Evolutionary conservation across 2,797 vertebrate genomes (phyloP), one percentile per base, ranked within the genome.

Genomic region (Poecile montanus): DNA sequence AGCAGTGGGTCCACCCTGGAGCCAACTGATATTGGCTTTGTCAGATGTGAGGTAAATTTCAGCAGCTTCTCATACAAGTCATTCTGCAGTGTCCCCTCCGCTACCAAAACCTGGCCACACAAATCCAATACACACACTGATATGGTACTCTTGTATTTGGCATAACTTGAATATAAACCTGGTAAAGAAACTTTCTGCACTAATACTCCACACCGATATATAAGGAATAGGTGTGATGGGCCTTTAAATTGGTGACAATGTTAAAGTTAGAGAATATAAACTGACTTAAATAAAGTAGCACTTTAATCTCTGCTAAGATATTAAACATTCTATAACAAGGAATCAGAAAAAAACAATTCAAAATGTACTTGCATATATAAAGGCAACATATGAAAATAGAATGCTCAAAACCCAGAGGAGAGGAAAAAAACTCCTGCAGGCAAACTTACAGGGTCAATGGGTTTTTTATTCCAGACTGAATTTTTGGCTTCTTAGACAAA

Each of bases 1-100:
- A 74, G 54, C 0, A 0, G 9, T 4, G 11, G 18, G 13, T 48
- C 47, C 47, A 16, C 42, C 30, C 54, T 42, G 42, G 36, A 81
- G 26, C 48, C 7, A 16, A 2, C 18, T 36, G 48, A 18, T 11
- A 20, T 7, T 62, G 56, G 36, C 48, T 44, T 8, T 44, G 62
- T 9, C 0, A 1, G 48, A 68, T 16, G 13, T 16, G 21, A 44
- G 17, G 26, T 26, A 81, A 12, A 8, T 21, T 47, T 54, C 61
- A 47, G 40, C 40, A 61, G 30, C 54, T 36, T 27, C 48, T 81
- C 48, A 48, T 26, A 62, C 40, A 61, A 68, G 16, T 42, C 34
- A 23, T 36, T 17, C 54, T 68, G 17, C 19, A 36, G 48, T 16
- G 32, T 22, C 7, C 34, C 7, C 47, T 74, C 34, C 26, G 36